Conservation (phyloP, 2,888 invertebrate species). For the Epiblema foenella region DNA sequence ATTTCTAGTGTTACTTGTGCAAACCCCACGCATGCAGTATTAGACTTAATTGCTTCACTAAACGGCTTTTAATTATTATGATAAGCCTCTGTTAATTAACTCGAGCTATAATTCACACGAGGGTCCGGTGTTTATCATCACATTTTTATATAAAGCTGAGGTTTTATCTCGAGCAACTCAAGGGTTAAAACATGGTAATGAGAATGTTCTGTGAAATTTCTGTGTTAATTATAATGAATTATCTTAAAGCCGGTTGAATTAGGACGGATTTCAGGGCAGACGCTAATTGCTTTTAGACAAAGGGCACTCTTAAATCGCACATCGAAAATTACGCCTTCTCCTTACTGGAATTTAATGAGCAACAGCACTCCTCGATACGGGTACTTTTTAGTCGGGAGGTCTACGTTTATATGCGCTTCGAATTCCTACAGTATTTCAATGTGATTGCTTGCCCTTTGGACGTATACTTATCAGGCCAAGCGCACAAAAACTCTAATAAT, state of each 20-base stretch:
- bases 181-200: conserved; percentile 25
- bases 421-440: too few species aligned
- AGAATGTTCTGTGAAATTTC: conserved; percentile 18
- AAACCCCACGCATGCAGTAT: conserved; percentile 33
- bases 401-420: too few species aligned
- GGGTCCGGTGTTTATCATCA: conserved; percentile 39
- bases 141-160: conserved; percentile 35
- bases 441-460: too few species aligned
- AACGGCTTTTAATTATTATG: conserved; percentile 44
- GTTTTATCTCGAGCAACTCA: conserved; percentile 19
- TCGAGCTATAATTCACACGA: conserved; percentile 34
- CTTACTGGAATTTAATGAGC: background rate
- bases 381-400: too few species aligned
- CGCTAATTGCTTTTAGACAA: background rate
- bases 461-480: too few species aligned
- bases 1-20: conserved; percentile 17
- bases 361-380: too few species aligned
- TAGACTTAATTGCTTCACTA: conserved; percentile 38
- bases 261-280: conserved; percentile 7
- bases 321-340: background rate
- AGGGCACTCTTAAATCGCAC: conserved; percentile 4
- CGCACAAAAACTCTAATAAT: too few species aligned
- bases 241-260: background rate
- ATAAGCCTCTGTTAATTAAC: conserved; percentile 43
- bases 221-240: conserved; percentile 33